Evolutionary conservation across 1,140 invertebrate species (phyloP).

Genomic region (Anagrus nilaparvatae): DNA sequence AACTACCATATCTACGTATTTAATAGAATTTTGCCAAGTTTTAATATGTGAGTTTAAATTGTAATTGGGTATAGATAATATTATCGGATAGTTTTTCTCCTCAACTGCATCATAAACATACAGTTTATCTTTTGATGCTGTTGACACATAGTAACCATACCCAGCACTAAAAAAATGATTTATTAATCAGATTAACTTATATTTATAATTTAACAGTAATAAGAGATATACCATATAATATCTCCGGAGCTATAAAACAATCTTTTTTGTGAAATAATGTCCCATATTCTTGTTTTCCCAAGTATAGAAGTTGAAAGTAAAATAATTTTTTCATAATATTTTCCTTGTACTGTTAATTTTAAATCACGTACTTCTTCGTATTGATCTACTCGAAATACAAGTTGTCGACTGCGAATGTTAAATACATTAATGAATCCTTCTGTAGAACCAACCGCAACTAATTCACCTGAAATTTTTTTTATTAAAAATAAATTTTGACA

Average conservation of each 20-base stretch:
- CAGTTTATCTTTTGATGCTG: slow-evolving; percentile 1
- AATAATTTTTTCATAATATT: slow-evolving; percentile 8
- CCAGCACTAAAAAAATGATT: slow-evolving; percentile 18
- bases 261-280: slow-evolving; percentile 11
- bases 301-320: slow-evolving; percentile 11
- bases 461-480: slow-evolving; percentile 14
- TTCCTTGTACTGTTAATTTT: slow-evolving; percentile 12
- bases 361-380: slow-evolving; percentile 10
- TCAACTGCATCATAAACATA: neutral
- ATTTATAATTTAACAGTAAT: neutral
- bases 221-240: slow-evolving; percentile 18
- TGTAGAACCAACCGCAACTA: slow-evolving; percentile 17
- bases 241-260: slow-evolving; percentile 7
- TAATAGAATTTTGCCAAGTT: neutral
- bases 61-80: slow-evolving; percentile 6
- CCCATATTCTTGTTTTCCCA: slow-evolving; percentile 16
- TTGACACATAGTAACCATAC: slow-evolving; percentile 17
- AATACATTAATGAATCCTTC: slow-evolving; percentile 20
- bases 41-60: neutral
- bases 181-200: neutral
- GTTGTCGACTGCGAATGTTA: slow-evolving; percentile 4
- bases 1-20: slow-evolving; percentile 8
- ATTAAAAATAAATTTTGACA: slow-evolving; percentile 3
- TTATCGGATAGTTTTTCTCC: slow-evolving; percentile 2
- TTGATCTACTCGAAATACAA: slow-evolving; percentile 13